phyloP scores from a whole-genome alignment of 2,888 invertebrate genomes.

The Acrobasis repandana region DNA sequence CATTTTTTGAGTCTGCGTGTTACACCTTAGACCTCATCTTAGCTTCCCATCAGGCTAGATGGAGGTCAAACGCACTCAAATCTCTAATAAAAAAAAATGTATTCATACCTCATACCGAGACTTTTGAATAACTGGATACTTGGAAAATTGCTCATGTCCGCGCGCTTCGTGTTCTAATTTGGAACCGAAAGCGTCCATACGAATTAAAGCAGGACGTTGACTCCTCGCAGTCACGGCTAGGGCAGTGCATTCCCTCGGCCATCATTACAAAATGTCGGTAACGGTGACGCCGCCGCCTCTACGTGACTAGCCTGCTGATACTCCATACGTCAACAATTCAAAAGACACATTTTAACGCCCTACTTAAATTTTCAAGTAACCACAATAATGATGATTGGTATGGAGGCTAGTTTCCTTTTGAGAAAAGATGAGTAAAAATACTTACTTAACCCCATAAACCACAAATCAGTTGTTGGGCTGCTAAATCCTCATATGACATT shows the following conservation, averaged over 20 bases:
- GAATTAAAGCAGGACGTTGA: conserved; percentile 56
- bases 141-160: no score
- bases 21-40: no score
- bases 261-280: conserved; percentile 72
- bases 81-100: no score
- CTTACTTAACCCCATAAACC: no score
- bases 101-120: no score
- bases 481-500: no score
- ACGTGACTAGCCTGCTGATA: conserved; percentile 53
- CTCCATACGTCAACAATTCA: conserved; percentile 30
- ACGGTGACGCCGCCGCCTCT: conserved; percentile 56
- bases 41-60: no score
- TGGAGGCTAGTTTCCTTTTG: background rate
- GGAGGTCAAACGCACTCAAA: no score
- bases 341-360: conserved; percentile 26
- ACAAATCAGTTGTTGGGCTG: no score
- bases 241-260: conserved; percentile 58
- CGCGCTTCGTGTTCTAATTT: background rate
- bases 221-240: conserved; percentile 52
- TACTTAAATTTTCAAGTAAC: conserved; percentile 19
- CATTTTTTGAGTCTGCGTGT: no score
- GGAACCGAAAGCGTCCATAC: conserved; percentile 11
- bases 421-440: background rate
- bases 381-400: conserved; percentile 13
- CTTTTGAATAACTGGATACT: no score